Evolutionary conservation across 2,113 vertebrate genomes (phyloP), one percentile per base, ranked within the genome.

Genomic region (Xiphophorus maculatus): DNA sequence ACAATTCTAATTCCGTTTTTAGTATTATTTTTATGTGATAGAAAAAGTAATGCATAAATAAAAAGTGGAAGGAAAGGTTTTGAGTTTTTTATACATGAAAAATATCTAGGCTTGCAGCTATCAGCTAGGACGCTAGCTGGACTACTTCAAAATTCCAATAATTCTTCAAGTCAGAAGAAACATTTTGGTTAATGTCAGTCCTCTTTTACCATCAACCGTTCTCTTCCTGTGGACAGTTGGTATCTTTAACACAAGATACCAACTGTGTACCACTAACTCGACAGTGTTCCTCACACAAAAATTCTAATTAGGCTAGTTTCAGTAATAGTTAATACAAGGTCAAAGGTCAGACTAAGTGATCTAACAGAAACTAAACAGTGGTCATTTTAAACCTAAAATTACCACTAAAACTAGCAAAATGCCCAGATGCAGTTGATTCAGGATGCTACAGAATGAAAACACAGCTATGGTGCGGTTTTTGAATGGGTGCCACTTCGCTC

Each of bases 311-410:
- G 74, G 54, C 29, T 63, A 65, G 69, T 69, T 76, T 85, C 74
- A 75, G 37, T 4, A 51, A 71, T 40, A 66, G 74, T 37, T 61
- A 25, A 82, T 70, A 65, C 28, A 48, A 69, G 76, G 79, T 74
- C 69, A 90, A 81, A 86, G 83, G 83, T 90, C 79, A 83, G 64
- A 72, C 17, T 22, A 48, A 74, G 60, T 48, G 65, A 78, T 77
- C 29, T 10, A 68, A 69, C 29, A 6, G 51, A 28, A 73, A 63
- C 32, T 44, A 54, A 66, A 58, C 1, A 3, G 28, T 9, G 22
- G 33, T 60, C 19, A 60, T 27, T 80, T 74, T 29, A 33, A 32
- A 28, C 28, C 28, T 28, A 28, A 28, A 28, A 28, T 28, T 28
- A 28, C 28, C 28, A 10, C 44, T 64, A 71, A 69, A 80, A 71